phyloP scores from a whole-genome alignment of 2,113 vertebrate species.

The Apus apus region DNA sequence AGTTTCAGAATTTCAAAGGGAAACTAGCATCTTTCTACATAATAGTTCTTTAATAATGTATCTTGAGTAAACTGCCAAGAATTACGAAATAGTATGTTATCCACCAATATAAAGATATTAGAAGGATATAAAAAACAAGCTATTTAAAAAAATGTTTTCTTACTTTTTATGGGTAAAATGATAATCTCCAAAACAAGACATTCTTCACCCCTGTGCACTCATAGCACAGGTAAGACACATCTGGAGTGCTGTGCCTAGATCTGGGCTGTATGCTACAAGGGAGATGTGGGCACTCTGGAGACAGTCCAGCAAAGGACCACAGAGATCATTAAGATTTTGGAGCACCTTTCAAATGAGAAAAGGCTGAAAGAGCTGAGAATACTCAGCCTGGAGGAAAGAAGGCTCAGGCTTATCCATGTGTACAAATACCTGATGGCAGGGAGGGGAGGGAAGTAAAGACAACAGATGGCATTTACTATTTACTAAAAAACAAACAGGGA shows the following conservation, averaged over 20 bases:
- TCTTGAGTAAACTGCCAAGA: neutral
- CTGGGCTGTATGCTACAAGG: neutral
- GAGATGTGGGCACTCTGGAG: neutral
- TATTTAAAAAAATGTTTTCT: neutral
- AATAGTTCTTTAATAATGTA: neutral
- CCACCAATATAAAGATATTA: neutral
- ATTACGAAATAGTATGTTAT: neutral
- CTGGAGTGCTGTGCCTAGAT: neutral
- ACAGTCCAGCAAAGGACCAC: too few relatives aligned
- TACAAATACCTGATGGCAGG: neutral
- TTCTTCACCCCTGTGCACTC: neutral
- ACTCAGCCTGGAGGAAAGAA: neutral
- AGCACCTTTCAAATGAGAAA: neutral
- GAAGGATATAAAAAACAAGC: neutral
- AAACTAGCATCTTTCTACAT: neutral
- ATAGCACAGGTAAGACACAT: neutral
- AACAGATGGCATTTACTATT: neutral
- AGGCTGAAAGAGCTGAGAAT: neutral
- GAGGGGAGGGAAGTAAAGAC: neutral
- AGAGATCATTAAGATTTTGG: neutral
- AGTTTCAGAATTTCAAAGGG: neutral
- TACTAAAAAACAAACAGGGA: neutral
- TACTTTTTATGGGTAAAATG: neutral
- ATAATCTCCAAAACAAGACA: neutral
- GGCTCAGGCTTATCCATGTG: neutral